A percentile compares a stretch with the other conserved stretches of the same genome.
phyloP scores from a whole-genome alignment of 2,113 vertebrate species.

The Paratilapia polleni region DNA sequence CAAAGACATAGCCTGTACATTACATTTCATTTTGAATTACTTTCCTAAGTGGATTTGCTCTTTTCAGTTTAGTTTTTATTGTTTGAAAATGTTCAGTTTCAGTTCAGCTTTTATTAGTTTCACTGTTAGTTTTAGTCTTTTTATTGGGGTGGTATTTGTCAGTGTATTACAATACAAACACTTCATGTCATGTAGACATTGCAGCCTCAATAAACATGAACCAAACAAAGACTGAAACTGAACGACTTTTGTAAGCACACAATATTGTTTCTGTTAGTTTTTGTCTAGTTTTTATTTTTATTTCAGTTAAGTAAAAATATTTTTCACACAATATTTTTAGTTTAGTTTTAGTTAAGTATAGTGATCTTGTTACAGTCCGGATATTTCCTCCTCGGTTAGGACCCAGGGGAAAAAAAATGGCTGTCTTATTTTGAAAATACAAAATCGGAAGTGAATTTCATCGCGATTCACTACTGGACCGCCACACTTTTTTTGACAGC shows the following conservation, averaged over 20 bases:
- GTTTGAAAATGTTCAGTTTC: background rate
- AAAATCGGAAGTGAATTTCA: constrained; percentile 1
- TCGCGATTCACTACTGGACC: constrained; percentile 20
- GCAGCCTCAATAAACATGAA: background rate
- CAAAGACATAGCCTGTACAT: background rate
- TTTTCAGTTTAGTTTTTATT: constrained; percentile 4
- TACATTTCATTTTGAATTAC: background rate
- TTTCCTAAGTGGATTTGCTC: background rate
- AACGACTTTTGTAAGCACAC: background rate
- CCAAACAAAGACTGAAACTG: background rate
- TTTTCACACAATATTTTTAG: background rate
- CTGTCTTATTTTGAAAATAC: constrained; percentile 57
- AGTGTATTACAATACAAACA: background rate
- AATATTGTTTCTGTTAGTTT: no score
- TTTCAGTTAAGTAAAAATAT: background rate
- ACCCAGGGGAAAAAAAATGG: no score
- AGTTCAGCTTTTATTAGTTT: background rate
- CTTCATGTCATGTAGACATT: background rate
- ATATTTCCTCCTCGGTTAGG: background rate
- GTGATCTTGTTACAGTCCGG: background rate
- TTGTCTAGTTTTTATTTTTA: background rate
- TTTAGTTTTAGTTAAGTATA: background rate
- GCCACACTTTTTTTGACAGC: constrained; percentile 64
- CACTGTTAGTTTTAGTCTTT: background rate
- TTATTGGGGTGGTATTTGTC: background rate